phyloP scores from a whole-genome alignment of 2,113 vertebrate species.

The Callocephalon fimbriatum region DNA sequence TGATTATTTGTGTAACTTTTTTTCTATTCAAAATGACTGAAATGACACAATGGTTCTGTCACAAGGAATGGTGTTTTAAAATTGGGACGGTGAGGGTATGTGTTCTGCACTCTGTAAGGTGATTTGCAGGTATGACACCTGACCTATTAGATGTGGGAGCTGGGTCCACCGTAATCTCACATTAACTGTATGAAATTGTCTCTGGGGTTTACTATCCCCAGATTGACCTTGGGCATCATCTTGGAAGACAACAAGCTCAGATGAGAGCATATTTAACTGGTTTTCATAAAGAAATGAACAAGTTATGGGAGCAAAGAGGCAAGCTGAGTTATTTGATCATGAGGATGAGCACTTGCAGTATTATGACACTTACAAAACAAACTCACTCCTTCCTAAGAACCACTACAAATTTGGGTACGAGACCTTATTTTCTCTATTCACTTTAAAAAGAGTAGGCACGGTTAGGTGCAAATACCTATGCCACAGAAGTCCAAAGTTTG shows the following conservation, averaged over 20 bases:
- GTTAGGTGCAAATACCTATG: background rate
- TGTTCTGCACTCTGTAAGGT: background rate
- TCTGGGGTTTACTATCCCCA: background rate
- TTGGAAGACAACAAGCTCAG: background rate
- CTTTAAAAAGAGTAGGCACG: background rate
- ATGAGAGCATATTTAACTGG: background rate
- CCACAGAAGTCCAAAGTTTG: background rate
- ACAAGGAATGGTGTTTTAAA: background rate
- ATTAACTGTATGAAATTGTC: background rate
- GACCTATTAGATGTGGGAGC: background rate
- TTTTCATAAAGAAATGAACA: background rate
- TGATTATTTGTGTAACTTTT: background rate
- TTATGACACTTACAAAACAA: background rate
- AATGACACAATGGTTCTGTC: rapidly evolving
- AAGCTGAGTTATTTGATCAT: background rate
- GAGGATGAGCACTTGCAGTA: background rate
- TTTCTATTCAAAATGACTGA: background rate
- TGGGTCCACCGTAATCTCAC: background rate
- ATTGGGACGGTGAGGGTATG: background rate
- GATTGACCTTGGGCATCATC: background rate
- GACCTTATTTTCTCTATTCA: background rate
- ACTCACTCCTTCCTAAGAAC: background rate
- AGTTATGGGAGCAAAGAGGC: background rate
- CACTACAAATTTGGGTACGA: background rate
- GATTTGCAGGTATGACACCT: background rate